Conservation (phyloP, 2,113 vertebrate genomes). For the Channa argus region DNA sequence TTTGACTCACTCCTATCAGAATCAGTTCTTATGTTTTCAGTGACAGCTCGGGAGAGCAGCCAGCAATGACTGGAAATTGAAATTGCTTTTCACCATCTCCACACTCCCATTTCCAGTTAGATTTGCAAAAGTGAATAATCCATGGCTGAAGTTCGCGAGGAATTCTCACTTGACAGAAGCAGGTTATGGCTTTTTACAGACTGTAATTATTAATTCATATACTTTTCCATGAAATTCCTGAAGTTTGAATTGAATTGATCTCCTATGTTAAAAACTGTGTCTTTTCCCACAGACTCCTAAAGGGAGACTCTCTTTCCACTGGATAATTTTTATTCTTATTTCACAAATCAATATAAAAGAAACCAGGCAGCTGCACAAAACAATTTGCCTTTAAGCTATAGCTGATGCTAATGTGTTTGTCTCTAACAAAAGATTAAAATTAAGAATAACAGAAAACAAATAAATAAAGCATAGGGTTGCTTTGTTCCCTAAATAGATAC, state of each 20-base stretch:
- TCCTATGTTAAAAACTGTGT: no score
- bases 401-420: no score
- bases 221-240: neutral
- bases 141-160: slow-evolving; percentile 17
- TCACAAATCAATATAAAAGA: no score
- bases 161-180: slow-evolving; percentile 6
- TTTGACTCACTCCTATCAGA: slow-evolving; percentile 29
- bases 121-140: slow-evolving; percentile 28
- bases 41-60: slow-evolving; percentile 45
- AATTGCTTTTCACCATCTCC: slow-evolving; percentile 46
- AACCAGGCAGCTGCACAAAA: no score
- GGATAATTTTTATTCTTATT: no score
- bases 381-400: no score
- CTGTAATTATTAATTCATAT: neutral
- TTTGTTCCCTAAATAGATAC: no score
- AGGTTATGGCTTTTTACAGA: neutral
- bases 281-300: no score
- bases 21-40: slow-evolving; percentile 30
- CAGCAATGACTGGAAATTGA: slow-evolving; percentile 35
- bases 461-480: no score
- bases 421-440: no score
- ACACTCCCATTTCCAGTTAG: slow-evolving; percentile 34
- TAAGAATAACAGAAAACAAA: no score
- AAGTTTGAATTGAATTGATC: neutral
- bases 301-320: no score